Evolutionary conservation across 2,797 vertebrate species (phyloP), one percentile per base, ranked within the genome.

Genomic region (Girardinus metallicus): DNA sequence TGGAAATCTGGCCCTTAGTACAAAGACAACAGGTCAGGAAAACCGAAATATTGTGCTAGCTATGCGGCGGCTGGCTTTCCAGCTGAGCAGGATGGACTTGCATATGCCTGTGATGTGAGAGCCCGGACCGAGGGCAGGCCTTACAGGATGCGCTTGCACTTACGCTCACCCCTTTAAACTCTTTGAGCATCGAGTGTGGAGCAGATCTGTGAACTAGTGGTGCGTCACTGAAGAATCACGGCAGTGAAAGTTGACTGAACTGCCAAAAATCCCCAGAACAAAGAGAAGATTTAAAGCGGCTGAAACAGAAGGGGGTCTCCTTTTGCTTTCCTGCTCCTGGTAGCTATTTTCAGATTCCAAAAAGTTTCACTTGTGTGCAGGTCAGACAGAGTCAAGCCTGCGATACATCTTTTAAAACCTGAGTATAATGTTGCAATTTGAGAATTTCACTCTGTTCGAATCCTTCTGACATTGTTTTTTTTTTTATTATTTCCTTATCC

Each of bases 211-310:
- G 85, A 88, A 83, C 79, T 74, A 80, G 80, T 76, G 82, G 87
- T 89, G 89, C 88, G 87, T 88, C 84, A 86, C 87, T 75, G 86
- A 87, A 81, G 89, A 88, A 93, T 93, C 90, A 87, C 80, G 82
- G 88, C 85, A 83, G 85, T 83, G 80, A 85, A 91, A 85, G 84
- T 88, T 86, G 85, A 91, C 86, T 85, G 79, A 82, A 88, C 78
- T 81, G 88, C 88, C 85, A 91, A 90, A 51, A 86, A 83, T 75
- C 16, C 62, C 15, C 36, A 79, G 76, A 86, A 89, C 87, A 87
- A 85, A 88, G 70, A 83, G 49, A 64, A 51, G 62, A 78, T 90
- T 84, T 80, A 57, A 75, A 87, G 82, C 73, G 87, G 82, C 85
- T 41, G 44, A 82, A 85, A 80, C 78, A 86, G 84, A 88, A 78